Evolutionary conservation across 2,797 vertebrate species (phyloP).

Genomic region (Margarornis squamiger): DNA sequence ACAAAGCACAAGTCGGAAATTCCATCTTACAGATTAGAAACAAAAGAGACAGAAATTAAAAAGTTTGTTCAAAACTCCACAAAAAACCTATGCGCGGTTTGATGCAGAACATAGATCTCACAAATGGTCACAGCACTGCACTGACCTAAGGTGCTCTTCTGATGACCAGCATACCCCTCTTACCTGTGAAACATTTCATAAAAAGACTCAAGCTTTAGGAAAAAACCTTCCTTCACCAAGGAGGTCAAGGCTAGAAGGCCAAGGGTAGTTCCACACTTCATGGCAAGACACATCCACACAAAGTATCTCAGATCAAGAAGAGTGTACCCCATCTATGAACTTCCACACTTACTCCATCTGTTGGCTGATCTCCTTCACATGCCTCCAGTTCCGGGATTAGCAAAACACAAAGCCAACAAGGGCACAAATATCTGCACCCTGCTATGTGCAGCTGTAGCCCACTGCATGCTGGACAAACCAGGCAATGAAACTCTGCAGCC

Average conservation of each 20-base stretch:
- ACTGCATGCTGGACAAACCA: background rate
- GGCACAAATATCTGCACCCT: background rate
- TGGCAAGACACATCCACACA: background rate
- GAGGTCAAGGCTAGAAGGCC: background rate
- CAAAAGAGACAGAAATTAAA: background rate
- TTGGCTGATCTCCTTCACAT: background rate
- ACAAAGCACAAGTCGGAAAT: background rate
- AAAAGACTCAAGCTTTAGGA: background rate
- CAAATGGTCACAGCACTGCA: background rate
- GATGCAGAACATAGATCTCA: background rate
- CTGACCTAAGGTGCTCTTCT: background rate
- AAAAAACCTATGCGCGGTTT: background rate
- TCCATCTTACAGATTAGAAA: background rate
- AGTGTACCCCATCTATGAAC: background rate
- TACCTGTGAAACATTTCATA: background rate
- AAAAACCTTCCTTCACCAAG: background rate
- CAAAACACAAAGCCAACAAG: background rate
- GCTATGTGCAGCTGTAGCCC: background rate
- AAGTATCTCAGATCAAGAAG: background rate
- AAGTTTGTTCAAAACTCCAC: background rate
- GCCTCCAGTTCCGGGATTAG: background rate
- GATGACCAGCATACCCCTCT: background rate
- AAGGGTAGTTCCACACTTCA: background rate
- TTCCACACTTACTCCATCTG: background rate
- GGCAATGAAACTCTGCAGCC: background rate